Base-by-base conservation (phyloP, 2,113 vertebrate genomes). In the Tupaia tana region DNA sequence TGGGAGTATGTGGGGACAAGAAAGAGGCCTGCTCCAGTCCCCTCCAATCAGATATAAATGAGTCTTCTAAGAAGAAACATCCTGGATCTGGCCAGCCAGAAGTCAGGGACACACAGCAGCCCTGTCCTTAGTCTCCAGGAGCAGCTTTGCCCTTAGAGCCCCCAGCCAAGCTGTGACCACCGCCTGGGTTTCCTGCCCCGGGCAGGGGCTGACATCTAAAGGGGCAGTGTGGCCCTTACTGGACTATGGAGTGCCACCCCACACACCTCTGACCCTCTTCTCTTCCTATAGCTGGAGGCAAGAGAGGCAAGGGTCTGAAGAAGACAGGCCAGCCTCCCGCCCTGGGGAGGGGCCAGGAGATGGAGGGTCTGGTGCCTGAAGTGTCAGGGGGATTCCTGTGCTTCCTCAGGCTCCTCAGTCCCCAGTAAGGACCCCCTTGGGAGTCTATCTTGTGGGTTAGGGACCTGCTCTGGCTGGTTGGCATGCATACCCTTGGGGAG, bases 341-440 rank as follows among this genome's bases (percentile, higher is more conserved):
- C 27, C 78, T 61, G 7, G 74, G 54, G 69, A 93, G 70, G 81
- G 70, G 69, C 24, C 54, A 67, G 24, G 19, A 83, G n/a, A 15
- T 22, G 58, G 84, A 94, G 66, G 71, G n/a, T 82, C 94, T 80
- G 81, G 83, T 78, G 91, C 93, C 86, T 92, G 52, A 89, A 89
- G 52, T 34, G 25, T 54, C 54, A 31, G 22, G 74, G 54, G 64
- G 34, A n/a, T 27, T 43, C 19, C 59, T 58, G 27, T 77, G 69
- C 69, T 27, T 93, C 87, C 27, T 61, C 56, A 14, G n/a, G 89
- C 81, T 73, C 74, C 61, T 75, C 78, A 90, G 85, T 73, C 74
- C 61, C 79, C 78, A 89, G 70, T 71, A 52, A 92, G 43, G 61
- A 88, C 20, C 61, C 93, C 59, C 54, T 56, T 34, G 85, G n/a